phyloP scores from a whole-genome alignment of 1,140 invertebrate species.

The fruit fly (Drosophila melanogaster) region DNA sequence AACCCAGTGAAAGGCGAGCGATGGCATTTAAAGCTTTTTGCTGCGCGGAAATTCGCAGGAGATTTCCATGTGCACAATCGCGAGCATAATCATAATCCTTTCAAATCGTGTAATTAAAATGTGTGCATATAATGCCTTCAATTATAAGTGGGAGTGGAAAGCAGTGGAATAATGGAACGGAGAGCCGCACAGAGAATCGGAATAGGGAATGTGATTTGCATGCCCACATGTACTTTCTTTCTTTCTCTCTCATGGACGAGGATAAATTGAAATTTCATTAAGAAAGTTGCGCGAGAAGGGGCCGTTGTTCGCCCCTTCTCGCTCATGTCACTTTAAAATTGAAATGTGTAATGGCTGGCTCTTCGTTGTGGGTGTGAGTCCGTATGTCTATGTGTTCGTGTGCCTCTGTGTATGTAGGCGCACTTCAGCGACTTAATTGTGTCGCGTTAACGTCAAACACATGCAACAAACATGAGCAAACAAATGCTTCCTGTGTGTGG shows the following conservation, averaged over 20 bases:
- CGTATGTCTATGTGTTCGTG: slow-evolving; percentile 4
- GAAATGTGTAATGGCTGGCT: slow-evolving; percentile 77
- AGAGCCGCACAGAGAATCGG: slow-evolving; percentile 13
- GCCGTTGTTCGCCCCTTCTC: slow-evolving; percentile 2
- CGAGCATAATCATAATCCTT: slow-evolving; percentile 61
- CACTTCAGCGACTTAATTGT: slow-evolving; percentile 82
- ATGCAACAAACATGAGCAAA: slow-evolving; percentile 81
- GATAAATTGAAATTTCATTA: slow-evolving; percentile 82
- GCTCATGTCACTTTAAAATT: slow-evolving; percentile 65
- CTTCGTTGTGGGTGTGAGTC: slow-evolving; percentile 9
- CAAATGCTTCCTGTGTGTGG: slow-evolving; percentile 58
- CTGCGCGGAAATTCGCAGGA: slow-evolving; percentile 20
- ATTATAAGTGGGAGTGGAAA: slow-evolving; percentile 48
- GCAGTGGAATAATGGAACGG: slow-evolving; percentile 22
- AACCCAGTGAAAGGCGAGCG: slow-evolving; percentile 32
- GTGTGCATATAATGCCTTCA: slow-evolving; percentile 74
- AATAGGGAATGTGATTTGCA: slow-evolving; percentile 68
- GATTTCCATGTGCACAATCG: slow-evolving; percentile 45
- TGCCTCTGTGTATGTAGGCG: slow-evolving; percentile 40
- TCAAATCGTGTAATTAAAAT: slow-evolving; percentile 75
- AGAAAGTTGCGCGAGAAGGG: slow-evolving; percentile 66
- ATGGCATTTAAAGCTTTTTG: slow-evolving; percentile 50
- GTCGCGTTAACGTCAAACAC: slow-evolving; percentile 82
- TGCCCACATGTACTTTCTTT: slow-evolving; percentile 26
- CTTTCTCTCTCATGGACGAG: slow-evolving; percentile 28